Evolutionary conservation across 2,888 invertebrate species (phyloP).

Genomic region (Teinopalpus imperialis): DNA sequence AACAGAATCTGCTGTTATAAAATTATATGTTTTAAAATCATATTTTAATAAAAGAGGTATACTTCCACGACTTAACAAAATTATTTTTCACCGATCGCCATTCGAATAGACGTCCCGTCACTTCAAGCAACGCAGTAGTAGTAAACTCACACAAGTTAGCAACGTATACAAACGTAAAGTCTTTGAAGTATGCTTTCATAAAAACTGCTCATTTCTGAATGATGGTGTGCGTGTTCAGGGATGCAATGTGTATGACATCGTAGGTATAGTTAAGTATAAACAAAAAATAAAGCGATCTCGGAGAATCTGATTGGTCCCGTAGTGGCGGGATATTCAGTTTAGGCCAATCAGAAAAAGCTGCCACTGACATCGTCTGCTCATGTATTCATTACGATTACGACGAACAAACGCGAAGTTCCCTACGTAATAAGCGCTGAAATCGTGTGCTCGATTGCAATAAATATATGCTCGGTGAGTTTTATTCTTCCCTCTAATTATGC

Average conservation of each 20-base stretch:
- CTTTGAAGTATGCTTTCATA: constrained; percentile 34
- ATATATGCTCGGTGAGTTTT: constrained; percentile 70
- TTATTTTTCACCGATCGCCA: constrained; percentile 30
- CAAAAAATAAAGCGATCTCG: constrained; percentile 71
- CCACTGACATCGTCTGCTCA: constrained; percentile 58
- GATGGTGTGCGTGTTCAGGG: constrained; percentile 58
- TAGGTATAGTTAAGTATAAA: constrained; percentile 68
- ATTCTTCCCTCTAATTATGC: constrained; percentile 46
- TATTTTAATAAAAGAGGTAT: constrained; percentile 5
- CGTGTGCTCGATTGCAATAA: constrained; percentile 74
- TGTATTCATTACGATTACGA: constrained; percentile 67
- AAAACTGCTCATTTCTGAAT: constrained; percentile 48
- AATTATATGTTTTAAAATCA: constrained; percentile 3
- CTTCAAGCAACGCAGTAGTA: constrained; percentile 22
- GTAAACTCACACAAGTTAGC: constrained; percentile 14
- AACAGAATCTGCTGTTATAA: neutral
- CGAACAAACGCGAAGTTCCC: constrained; percentile 69
- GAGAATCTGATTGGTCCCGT: constrained; percentile 54
- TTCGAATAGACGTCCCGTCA: constrained; percentile 26
- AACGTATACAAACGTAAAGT: constrained; percentile 24
- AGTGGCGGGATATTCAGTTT: constrained; percentile 70
- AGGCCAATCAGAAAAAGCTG: constrained; percentile 60
- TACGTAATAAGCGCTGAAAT: constrained; percentile 82
- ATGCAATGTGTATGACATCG: constrained; percentile 50
- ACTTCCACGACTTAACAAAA: constrained; percentile 17